Evolutionary conservation across 2,113 vertebrate genomes (phyloP).

Genomic region (Stegostoma tigrinum): DNA sequence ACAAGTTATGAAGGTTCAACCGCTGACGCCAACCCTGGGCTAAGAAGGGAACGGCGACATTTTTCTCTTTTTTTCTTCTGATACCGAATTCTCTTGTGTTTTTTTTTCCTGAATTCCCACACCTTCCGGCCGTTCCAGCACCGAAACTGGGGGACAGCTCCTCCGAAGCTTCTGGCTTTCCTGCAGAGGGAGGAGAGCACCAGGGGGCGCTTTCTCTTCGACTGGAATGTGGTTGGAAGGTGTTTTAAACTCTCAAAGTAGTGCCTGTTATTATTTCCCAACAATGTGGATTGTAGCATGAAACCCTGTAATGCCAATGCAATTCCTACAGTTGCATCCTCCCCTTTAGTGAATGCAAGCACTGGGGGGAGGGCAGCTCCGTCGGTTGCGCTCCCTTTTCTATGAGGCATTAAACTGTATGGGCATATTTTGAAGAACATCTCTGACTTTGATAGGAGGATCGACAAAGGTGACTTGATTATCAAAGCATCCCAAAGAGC

Average conservation of each 20-base stretch:
- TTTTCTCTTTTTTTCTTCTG: neutral
- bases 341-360: neutral
- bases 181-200: neutral
- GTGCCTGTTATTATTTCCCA: neutral
- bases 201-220: neutral
- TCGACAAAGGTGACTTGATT: too few relatives aligned
- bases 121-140: neutral
- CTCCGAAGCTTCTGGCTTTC: neutral
- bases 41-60: constrained; percentile 4
- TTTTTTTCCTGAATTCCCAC: neutral
- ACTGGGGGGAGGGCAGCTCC: neutral
- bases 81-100: neutral
- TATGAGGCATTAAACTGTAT: neutral
- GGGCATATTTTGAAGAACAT: neutral
- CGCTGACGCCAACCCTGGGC: neutral
- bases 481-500: too few relatives aligned
- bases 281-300: neutral
- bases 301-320: neutral
- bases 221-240: neutral
- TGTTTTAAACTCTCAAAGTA: neutral
- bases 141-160: neutral
- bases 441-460: too few relatives aligned
- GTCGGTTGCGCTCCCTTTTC: neutral
- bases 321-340: neutral
- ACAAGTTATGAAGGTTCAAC: neutral